These are phyloP conservation scores for Psilopogon haemacephalus DNA, from an alignment of 2,113 vertebrate genomes.

Conservation along the genomic window DNA sequence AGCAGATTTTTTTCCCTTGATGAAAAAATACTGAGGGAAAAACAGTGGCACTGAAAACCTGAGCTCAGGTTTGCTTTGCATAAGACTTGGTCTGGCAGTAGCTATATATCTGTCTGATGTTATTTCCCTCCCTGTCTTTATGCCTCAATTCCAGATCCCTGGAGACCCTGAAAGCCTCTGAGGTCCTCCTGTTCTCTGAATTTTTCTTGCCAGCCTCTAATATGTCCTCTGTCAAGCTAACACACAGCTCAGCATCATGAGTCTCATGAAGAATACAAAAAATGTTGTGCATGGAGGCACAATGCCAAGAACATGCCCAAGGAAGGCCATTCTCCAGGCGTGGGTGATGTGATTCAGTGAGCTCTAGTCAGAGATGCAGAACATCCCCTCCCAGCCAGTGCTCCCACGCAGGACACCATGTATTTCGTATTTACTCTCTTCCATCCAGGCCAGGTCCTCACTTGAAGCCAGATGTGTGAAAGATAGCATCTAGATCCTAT, in stretches of 20 bases:
- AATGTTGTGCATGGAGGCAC: background rate
- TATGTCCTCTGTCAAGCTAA: background rate
- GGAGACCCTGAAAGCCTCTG: background rate
- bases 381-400: background rate
- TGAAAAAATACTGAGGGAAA: background rate
- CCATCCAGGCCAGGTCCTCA: background rate
- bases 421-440: background rate
- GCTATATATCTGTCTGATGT: background rate
- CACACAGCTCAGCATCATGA: background rate
- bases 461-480: background rate
- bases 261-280: background rate
- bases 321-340: background rate
- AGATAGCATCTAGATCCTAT: background rate
- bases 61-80: background rate
- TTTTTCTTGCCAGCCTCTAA: background rate
- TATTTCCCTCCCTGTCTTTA: background rate
- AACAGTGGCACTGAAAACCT: background rate
- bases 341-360: background rate
- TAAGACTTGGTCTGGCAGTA: background rate
- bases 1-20: background rate
- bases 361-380: background rate
- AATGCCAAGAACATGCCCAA: background rate
- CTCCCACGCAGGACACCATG: background rate
- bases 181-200: background rate
- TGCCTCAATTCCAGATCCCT: background rate